Evolutionary conservation across 2,113 vertebrate species (phyloP), one percentile per base, ranked within the genome.

Genomic region (Paramisgurnus dabryanus): DNA sequence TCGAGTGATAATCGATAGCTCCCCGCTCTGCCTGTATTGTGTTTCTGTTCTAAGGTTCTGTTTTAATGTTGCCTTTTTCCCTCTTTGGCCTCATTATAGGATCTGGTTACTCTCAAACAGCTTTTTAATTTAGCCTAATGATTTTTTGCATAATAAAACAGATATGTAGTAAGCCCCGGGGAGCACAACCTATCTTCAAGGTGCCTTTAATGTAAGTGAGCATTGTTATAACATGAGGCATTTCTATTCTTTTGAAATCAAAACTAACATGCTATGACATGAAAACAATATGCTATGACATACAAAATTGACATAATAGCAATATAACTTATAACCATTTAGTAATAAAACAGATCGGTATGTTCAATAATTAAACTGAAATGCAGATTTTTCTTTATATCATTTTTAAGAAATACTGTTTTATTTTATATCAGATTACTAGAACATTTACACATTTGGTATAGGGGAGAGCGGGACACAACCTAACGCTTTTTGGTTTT

Each of bases 41-140:
- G 87, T 92, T 92, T 89, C 91, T 89, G 90, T 91, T 92, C 90
- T 89, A 79, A 86, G 88, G 88, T 91, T 91, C 89, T 92, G 89
- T 92, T 92, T 92, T 92, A 93, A 93, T 93, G 93, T 92, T 85
- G 82, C 85, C 88, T 85, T 81, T 18, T 87, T 80, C 85, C 88
- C 88, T 91, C 86, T 67, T 90, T 92, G 90, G 90, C 90, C 92
- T 93, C 93, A 93, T 94, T 93, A 93, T 93, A 92, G 87, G 89
- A 91, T 94, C 88, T 85, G 83, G 91, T 94, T 94, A 92, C 92
- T 89, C 90, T 93, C 91, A 92, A 93, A 93, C 91, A 92, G 91
- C 90, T 92, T 93, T 93, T 94, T 94, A 92, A 93, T 94, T 94
- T 93, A 92, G 90, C 89, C 86, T 93, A 93, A 93, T 93, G 93